phyloP scores from a whole-genome alignment of 1,140 invertebrate genomes.

The Drosophila subobscura region DNA sequence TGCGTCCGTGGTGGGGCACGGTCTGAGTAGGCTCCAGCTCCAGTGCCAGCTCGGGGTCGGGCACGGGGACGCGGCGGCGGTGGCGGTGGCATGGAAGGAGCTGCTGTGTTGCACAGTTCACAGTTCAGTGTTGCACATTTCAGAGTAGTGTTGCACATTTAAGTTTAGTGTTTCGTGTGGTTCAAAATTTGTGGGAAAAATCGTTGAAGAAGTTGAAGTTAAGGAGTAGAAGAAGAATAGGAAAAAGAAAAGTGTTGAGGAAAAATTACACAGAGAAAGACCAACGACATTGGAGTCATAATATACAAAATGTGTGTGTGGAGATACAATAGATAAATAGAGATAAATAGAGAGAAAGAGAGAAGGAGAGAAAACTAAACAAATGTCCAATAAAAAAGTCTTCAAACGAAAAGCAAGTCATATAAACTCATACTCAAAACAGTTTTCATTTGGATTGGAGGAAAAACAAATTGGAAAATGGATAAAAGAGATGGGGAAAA shows the following conservation, averaged over 20 bases:
- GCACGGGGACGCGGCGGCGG: constrained; percentile 59
- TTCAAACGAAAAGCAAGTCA: constrained; percentile 63
- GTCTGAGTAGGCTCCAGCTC: constrained; percentile 20
- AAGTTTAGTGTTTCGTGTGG: constrained; percentile 18
- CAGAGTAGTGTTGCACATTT: constrained; percentile 6
- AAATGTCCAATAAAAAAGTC: constrained; percentile 64
- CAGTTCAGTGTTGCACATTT: constrained; percentile 10
- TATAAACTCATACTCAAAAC: constrained; percentile 26
- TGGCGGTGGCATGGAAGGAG: constrained; percentile 31
- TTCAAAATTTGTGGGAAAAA: constrained; percentile 45
- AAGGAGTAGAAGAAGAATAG: constrained; percentile 44
- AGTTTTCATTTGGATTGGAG: too few relatives aligned
- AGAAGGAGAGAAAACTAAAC: constrained; percentile 53
- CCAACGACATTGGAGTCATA: constrained; percentile 60
- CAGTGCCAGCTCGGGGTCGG: constrained; percentile 29
- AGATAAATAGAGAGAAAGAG: constrained; percentile 32
- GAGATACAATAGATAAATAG: constrained; percentile 32
- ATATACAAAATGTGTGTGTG: constrained; percentile 43
- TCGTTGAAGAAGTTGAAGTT: constrained; percentile 38
- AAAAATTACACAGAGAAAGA: constrained; percentile 71
- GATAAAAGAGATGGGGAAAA: too few relatives aligned
- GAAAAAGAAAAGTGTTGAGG: constrained; percentile 71
- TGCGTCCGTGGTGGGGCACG: constrained; percentile 47
- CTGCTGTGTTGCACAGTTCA: constrained; percentile 15
- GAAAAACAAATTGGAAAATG: constrained; percentile 24